Evolutionary conservation across 2,888 invertebrate genomes (phyloP), one percentile per base, ranked within the genome.

Genomic region (Rhodophaea formosa): DNA sequence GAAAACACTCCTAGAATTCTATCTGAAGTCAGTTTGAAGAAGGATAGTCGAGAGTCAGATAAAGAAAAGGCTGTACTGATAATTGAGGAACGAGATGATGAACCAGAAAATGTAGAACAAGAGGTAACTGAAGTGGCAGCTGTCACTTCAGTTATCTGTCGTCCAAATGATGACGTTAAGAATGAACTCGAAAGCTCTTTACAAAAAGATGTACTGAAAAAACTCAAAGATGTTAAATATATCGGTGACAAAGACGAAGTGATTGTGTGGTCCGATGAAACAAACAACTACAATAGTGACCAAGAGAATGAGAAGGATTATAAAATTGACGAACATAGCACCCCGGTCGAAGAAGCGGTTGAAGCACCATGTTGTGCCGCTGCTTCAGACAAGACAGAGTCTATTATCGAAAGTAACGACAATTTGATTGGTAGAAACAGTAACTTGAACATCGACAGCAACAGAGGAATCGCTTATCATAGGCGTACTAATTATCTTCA

Each of bases 401-500:
- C 85, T 0, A 52, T 81, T 23, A 68, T 75, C 12, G 86, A 80
- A 62, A 88, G 85, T 62, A 77, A 67, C 45, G 84, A 84, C 3
- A 82, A 82, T 61, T 66, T 86, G 3, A 71, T 81, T 1, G 72
- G 77, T 12, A 79, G 80, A 53, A 76, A 74, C 43, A 83, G 85
- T 45, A 81, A 81, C 56, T 62, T 89, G 7, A 85, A 86, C 39
- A 86, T 88, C 8, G 87, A 88, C 56, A 88, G 87, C 55, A 87
- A 83, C 44, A 76, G 88, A 71, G 88, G 89, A 0, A 85, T 88
- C 8, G 87, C 89, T 0, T 90, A 89, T 56, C 82, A 89, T 58
- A 82, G 90, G 66, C 75, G 90, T 17, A 90, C 90, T 0, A 90
- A 90, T 62, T 90, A 90, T 59, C 69, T 90, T 32, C 85, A 90